Conservation (phyloP, 2,797 vertebrate genomes). For the Lycodopsis pacificus region DNA sequence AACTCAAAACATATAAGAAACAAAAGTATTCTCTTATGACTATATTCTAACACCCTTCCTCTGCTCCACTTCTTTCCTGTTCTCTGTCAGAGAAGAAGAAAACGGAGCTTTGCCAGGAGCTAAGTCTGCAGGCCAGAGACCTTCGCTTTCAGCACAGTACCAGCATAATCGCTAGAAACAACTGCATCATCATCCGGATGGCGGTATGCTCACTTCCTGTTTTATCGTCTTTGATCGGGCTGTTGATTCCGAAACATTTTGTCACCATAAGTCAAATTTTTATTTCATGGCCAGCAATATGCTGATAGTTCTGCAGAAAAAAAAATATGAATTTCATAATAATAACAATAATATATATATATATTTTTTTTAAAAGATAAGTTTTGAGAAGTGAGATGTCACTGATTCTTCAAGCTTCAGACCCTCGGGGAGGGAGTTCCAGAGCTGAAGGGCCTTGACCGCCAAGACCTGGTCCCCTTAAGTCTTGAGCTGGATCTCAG, state of each 20-base stretch:
- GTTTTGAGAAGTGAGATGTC: not conserved
- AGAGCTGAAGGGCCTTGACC: not conserved
- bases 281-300: not conserved
- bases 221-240: not conserved
- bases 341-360: not conserved
- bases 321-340: not conserved
- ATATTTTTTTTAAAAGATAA: not conserved
- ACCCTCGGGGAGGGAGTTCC: no score
- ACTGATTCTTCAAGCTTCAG: not conserved
- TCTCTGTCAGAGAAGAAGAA: slow-evolving; percentile 92
- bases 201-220: slow-evolving; percentile 82
- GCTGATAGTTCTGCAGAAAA: not conserved
- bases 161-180: slow-evolving; percentile 93
- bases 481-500: not conserved
- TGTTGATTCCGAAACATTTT: slow-evolving; percentile 7
- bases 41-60: not conserved
- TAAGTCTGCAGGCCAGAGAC: slow-evolving; percentile 95
- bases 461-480: no score
- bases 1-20: not conserved
- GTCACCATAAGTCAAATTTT: not conserved
- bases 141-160: slow-evolving; percentile 94
- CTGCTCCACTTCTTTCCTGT: not conserved
- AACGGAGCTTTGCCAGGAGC: slow-evolving; percentile 94
- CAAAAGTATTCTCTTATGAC: not conserved
- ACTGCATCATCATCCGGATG: slow-evolving; percentile 95